Percentiles rank a stretch among this genome's conserved stretches.
Evolutionary conservation across 1,140 invertebrate species (phyloP).

Genomic region (Neodiprion fabricii): DNA sequence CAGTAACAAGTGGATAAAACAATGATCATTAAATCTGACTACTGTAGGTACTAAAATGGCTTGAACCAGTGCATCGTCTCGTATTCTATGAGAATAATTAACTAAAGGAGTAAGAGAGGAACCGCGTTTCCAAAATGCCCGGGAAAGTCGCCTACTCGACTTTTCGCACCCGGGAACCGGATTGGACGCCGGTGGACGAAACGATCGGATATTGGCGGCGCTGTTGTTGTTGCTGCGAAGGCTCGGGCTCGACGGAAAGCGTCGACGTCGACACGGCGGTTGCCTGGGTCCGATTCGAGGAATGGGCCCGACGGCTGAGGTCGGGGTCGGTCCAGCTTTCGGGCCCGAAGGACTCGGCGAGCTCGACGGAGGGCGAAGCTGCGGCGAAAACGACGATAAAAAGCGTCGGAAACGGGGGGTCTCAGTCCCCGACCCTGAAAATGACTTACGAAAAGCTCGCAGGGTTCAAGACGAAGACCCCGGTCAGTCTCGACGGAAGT

Average conservation of each 20-base stretch:
- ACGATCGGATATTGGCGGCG: conserved; percentile 31
- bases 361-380: no score
- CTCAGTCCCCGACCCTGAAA: not conserved
- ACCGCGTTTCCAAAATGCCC: not conserved
- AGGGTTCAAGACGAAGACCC: not conserved
- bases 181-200: conserved; percentile 21
- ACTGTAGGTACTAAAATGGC: no score
- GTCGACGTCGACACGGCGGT: not conserved
- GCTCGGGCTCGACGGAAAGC: not conserved
- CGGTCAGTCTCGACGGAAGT: not conserved
- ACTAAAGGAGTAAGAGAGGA: no score
- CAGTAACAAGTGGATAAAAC: no score
- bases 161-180: conserved; percentile 28
- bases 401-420: not conserved
- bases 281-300: no score
- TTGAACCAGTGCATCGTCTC: no score
- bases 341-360: no score
- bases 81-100: no score
- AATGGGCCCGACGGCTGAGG: no score
- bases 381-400: no score
- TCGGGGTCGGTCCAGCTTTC: no score
- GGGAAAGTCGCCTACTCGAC: conserved; percentile 29
- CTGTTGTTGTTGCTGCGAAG: conserved; percentile 29
- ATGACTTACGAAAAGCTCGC: not conserved
- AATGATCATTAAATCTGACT: no score